phyloP scores from a whole-genome alignment of 2,888 invertebrate species.

The Osmoderma eremita region DNA sequence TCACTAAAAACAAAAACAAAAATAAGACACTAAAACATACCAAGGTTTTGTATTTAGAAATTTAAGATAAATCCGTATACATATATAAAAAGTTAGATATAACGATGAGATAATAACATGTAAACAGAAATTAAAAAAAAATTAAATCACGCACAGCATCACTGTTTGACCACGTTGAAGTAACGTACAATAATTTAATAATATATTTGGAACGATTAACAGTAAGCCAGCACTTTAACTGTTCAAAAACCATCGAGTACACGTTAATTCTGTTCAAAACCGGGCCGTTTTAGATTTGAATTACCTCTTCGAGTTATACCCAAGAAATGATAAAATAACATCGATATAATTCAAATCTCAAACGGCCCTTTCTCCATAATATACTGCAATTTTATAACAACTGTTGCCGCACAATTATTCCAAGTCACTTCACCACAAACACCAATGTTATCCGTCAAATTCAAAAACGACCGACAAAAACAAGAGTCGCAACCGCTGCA shows the following conservation, averaged over 20 bases:
- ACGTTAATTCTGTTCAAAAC: slow-evolving; percentile 38
- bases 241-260: slow-evolving; percentile 1
- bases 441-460: background rate
- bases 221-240: slow-evolving; percentile 20
- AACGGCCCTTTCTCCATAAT: slow-evolving; percentile 34
- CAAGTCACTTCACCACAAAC: slow-evolving; percentile 7
- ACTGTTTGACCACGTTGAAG: no score
- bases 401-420: slow-evolving; percentile 1
- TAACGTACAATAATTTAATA: background rate
- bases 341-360: slow-evolving; percentile 25
- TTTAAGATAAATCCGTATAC: slow-evolving; percentile 1
- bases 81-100: background rate
- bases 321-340: background rate
- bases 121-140: slow-evolving; percentile 5
- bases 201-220: slow-evolving; percentile 35
- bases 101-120: slow-evolving; percentile 1
- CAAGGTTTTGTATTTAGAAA: slow-evolving; percentile 24
- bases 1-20: background rate
- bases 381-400: slow-evolving; percentile 5
- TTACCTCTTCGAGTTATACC: background rate
- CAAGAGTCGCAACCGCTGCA: background rate
- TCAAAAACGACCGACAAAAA: background rate
- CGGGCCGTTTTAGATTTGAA: slow-evolving; percentile 40
- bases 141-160: no score
- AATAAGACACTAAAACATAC: slow-evolving; percentile 18